Evolutionary conservation across 2,888 invertebrate genomes (phyloP), one percentile per base, ranked within the genome.

Genomic region (Petrophora chlorosata): DNA sequence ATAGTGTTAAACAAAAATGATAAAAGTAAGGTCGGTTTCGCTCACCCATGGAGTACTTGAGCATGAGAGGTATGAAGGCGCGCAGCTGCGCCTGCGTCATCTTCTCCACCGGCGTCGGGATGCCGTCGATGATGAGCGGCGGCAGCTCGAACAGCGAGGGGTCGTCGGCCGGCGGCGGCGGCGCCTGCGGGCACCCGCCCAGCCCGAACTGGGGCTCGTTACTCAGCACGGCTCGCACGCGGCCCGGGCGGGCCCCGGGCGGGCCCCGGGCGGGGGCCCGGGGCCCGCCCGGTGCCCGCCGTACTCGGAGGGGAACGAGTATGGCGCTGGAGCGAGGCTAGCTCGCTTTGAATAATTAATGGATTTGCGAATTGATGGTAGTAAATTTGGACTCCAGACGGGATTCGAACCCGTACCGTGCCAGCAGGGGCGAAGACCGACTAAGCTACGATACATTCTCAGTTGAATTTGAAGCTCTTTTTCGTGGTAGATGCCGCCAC

Each of bases 11-110:
- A 19, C 1, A 2, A 1, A 19, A n/a, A n/a, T n/a, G n/a, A n/a
- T 19, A 1, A 7, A 5, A 19, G 19, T 19, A 2, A 19, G 1
- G 7, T 4, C 1, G 4, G 10, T 5, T 1, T 3, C 63, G 44
- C 83, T 85, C 69, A 73, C 96, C 98, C 63, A 98, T 99, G 3
- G 98, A 98, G 85, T 98, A 98, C 90, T 99, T 99, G 74, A 99
- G 92, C 98, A 99, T 99, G 67, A 99, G 93, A 56, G 98, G 98
- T 70, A 99, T 99, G 86, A 99, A 99, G 49, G 98, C 98, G 69
- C 99, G 89, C 52, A 99, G 91, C 87, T 99, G 98, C 42, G 98
- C 98, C 91, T 98, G 98, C 26, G 98, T 99, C 99, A 99, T 99
- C 92, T 99, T 99, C 90, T 99, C 98, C 0, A 99, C 98, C 9